Conservation (phyloP, 2,113 vertebrate genomes). For the Actinemys pallida region DNA sequence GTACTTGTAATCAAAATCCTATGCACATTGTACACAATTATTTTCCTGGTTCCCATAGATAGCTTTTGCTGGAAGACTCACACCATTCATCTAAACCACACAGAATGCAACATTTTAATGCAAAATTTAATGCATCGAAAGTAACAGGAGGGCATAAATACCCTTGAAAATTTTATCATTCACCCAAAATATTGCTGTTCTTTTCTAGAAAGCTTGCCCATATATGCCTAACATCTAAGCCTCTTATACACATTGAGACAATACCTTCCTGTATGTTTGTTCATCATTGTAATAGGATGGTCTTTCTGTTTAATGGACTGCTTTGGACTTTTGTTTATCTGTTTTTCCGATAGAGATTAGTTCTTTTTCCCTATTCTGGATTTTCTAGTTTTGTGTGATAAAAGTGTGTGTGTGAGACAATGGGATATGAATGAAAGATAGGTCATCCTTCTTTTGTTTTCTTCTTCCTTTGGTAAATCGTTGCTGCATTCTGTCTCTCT, state of each 20-base stretch:
- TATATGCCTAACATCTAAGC: not conserved
- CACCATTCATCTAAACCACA: not conserved
- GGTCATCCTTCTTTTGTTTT: not conserved
- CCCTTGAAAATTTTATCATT: not conserved
- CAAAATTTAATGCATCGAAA: not conserved
- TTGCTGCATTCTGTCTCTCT: not conserved
- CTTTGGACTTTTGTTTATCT: not conserved
- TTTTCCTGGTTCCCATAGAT: not conserved
- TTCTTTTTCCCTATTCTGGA: not conserved
- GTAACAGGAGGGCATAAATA: not conserved
- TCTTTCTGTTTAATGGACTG: not conserved
- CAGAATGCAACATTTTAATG: not conserved
- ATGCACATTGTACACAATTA: not conserved
- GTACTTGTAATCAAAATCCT: not conserved
- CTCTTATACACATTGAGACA: not conserved
- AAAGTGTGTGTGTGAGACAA: not conserved
- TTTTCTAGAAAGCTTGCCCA: not conserved
- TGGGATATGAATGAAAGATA: not conserved
- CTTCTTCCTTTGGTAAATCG: conserved; percentile 21
- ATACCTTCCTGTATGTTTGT: not conserved
- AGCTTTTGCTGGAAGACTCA: not conserved
- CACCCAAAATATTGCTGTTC: not conserved
- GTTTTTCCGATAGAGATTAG: not conserved
- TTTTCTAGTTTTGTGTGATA: not conserved
- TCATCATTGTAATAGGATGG: not conserved